Percentiles rank a stretch among this genome's conserved stretches.
Evolutionary conservation across 2,113 vertebrate genomes (phyloP).

Genomic region (Noctilio leporinus): DNA sequence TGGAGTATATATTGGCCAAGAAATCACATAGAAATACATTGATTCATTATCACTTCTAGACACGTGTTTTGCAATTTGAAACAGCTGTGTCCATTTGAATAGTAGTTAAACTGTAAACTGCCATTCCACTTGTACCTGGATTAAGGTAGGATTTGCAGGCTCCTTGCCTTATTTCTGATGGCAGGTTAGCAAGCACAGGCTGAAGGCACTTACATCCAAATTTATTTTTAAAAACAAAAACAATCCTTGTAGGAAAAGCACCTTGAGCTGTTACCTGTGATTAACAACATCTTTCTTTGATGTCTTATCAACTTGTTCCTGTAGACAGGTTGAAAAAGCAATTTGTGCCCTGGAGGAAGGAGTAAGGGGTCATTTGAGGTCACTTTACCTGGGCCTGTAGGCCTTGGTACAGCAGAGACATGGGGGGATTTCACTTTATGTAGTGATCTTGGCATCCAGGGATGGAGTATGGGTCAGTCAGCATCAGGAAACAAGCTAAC

Average conservation of each 20-base stretch:
- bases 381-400: no score
- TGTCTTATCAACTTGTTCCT: not conserved
- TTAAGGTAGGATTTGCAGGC: not conserved
- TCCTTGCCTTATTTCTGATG: not conserved
- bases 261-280: not conserved
- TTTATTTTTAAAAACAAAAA: constrained; percentile 15
- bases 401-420: not conserved
- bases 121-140: not conserved
- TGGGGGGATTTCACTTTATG: not conserved
- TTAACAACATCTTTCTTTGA: not conserved
- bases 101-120: no score
- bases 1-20: not conserved
- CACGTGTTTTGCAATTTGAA: not conserved
- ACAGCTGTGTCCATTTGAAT: not conserved
- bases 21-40: not conserved
- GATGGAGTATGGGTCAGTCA: not conserved
- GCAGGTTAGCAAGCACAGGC: not conserved
- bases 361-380: not conserved
- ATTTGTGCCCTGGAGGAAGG: not conserved
- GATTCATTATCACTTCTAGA: not conserved
- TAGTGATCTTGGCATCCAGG: not conserved
- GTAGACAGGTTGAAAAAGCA: not conserved
- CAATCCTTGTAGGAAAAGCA: not conserved
- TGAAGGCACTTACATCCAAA: not conserved
- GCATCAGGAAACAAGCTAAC: not conserved